Base-by-base conservation (phyloP, 1,140 invertebrate genomes). In the Brachionus calyciflorus region DNA sequence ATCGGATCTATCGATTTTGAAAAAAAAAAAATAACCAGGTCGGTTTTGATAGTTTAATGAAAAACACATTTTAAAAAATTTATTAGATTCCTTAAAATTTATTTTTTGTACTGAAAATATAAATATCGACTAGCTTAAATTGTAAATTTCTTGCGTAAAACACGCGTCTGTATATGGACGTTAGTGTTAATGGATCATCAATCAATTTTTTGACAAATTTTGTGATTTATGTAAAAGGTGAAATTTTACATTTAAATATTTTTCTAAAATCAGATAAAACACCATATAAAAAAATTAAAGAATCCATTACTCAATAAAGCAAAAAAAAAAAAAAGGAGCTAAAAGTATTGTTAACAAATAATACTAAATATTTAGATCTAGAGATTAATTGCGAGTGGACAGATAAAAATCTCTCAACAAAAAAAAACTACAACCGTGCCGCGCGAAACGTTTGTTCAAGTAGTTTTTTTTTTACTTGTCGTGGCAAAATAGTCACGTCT, bases 241-340 rank as follows among this genome's bases (percentile, higher is more conserved):
- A 60, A 60, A 60, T 17, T 30, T 60, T 60, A 9, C 55, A 60
- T 60, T 60, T 60, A 60, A 60, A 60, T 60, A 19, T 60, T 60
- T 60, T 17, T 60, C n/a, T n/a, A n/a, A n/a, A 17, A 49, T 49
- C 55, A 33, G 55, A 60, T 60, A 60, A 60, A 28, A 33, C 55
- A 37, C 30, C 19, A 60, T 5, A 37, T 37, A 26, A 17, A 33
- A n/a, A 60, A 60, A n/a, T n/a, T n/a, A n/a, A 60, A 60, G 37
- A 30, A 60, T 60, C 55, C 37, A 60, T 60, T 60, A 60, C 55
- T 60, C 55, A 60, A n/a, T n/a, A n/a, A n/a, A n/a, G n/a, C n/a
- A n/a, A n/a, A n/a, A n/a, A n/a, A n/a, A n/a, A n/a, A 33, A 28
- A 17, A 60, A 17, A 60, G 55, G 55, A 60, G 55, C 30, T 60